A percentile compares a stretch with the other conserved stretches of the same genome.
phyloP scores from a whole-genome alignment of 2,888 invertebrate species.

The Antheraea assamensis region DNA sequence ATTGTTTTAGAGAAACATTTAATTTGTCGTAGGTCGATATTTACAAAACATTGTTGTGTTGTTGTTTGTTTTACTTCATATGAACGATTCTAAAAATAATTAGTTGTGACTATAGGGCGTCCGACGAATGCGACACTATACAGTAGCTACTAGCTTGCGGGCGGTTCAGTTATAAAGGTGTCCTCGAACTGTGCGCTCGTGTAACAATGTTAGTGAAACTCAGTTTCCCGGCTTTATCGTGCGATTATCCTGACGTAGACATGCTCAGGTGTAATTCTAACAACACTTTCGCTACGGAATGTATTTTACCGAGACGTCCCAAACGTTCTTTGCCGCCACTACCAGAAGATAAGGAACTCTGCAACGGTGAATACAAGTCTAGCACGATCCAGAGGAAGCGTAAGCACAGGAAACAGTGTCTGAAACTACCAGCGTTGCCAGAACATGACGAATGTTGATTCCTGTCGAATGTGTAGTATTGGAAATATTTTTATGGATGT shows the following conservation, averaged over 20 bases:
- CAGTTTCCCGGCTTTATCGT: conserved; percentile 51
- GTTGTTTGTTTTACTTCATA: neutral
- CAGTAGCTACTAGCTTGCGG: conserved; percentile 3
- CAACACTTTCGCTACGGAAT: conserved; percentile 63
- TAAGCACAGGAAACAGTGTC: conserved; percentile 59
- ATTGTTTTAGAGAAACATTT: conserved; percentile 26
- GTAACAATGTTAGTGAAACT: conserved; percentile 67
- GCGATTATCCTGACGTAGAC: conserved; percentile 63
- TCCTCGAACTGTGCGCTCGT: conserved; percentile 51
- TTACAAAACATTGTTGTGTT: conserved; percentile 31
- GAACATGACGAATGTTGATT: conserved; percentile 72
- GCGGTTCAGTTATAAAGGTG: conserved; percentile 44
- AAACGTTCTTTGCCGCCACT: conserved; percentile 65
- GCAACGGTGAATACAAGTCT: conserved; percentile 57
- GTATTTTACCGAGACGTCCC: conserved; percentile 63
- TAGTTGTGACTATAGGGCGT: conserved; percentile 31
- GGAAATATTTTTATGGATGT: neutral
- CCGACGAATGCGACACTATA: conserved; percentile 20
- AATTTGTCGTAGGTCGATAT: conserved; percentile 45
- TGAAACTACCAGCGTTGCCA: conserved; percentile 62
- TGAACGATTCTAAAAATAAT: conserved; percentile 51
- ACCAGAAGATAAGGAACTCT: conserved; percentile 73
- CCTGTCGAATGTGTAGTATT: neutral
- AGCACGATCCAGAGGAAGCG: conserved; percentile 54
- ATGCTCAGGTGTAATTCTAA: conserved; percentile 69